phyloP scores from a whole-genome alignment of 2,113 vertebrate genomes.

The Oncorhynchus gorbuscha region DNA sequence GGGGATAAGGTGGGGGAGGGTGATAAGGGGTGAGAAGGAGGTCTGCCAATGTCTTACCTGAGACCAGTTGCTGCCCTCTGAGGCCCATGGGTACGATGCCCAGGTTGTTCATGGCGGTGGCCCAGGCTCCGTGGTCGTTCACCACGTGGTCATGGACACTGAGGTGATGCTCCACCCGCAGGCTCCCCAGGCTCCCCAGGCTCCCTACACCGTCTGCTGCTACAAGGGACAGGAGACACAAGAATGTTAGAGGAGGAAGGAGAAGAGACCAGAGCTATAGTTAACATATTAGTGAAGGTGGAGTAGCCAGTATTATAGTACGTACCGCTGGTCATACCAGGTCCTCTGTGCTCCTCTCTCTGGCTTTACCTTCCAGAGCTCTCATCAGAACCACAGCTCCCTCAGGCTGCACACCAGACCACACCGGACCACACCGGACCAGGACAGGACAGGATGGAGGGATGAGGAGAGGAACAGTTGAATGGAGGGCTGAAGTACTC shows the following conservation, averaged over 20 bases:
- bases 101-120: slow-evolving; percentile 91
- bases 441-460: slow-evolving; percentile 19
- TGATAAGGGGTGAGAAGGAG: background rate
- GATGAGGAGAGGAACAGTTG: slow-evolving; percentile 31
- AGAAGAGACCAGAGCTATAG: background rate
- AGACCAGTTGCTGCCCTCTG: slow-evolving; percentile 86
- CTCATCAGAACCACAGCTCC: slow-evolving; percentile 65
- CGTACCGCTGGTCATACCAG: slow-evolving; percentile 88
- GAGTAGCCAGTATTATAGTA: slow-evolving; percentile 3
- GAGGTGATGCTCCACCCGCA: slow-evolving; percentile 80
- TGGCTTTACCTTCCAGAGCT: slow-evolving; percentile 38
- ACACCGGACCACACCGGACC: background rate
- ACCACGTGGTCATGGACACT: slow-evolving; percentile 74
- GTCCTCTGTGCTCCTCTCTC: slow-evolving; percentile 60
- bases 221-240: slow-evolving; percentile 40
- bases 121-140: slow-evolving; percentile 87
- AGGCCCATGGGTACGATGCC: slow-evolving; percentile 90
- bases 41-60: slow-evolving; percentile 74
- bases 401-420: slow-evolving; percentile 41
- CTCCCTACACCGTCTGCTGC: slow-evolving; percentile 86
- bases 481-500: slow-evolving; percentile 22
- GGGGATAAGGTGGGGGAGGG: background rate
- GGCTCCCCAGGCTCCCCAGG: slow-evolving; percentile 72
- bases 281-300: background rate
- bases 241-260: background rate